Evolutionary conservation across 2,888 invertebrate genomes (phyloP), one percentile per base, ranked within the genome.

Genomic region (Pecten maximus): DNA sequence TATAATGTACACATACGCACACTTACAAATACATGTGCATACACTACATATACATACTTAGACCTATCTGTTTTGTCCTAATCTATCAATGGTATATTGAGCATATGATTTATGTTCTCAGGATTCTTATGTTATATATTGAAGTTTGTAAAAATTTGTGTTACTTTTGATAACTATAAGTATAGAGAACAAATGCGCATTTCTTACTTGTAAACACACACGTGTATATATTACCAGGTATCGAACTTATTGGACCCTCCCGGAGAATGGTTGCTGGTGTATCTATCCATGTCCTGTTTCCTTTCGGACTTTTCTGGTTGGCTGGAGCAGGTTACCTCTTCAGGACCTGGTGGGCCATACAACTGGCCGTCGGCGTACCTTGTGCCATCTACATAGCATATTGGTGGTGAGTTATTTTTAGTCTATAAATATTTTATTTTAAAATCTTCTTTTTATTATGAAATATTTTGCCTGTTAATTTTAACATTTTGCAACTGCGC

Each of bases 271-370:
- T 93, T 91, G 92, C 94, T 0, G 98, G 98, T 10, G 98, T 98
- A 28, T 97, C 98, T 15, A 98, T 98, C 93, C 98, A 98, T 97
- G 97, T 98, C 97, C 98, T 98, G 96, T 98, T 98, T 96, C 98
- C 98, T 0, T 94, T 97, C 44, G 98, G 98, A 16, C 98, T 98
- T 94, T 97, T 98, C 97, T 96, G 98, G 92, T 98, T 98, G 2
- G 98, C 98, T 0, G 97, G 97, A 0, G 97, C 98, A 95, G 98
- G 98, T 8, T 74, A 74, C 74, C 74, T 74, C 35, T 74, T 74
- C 74, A 1, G 74, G 16, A 74, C 74, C 74, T 74, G 74, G 74
- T 74, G 74, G 74, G 74, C 74, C 35, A 74, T 74, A 0, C 74
- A 74, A 35, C 35, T 74, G 74, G 74, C 74, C 1, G 74, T 74